phyloP scores from a whole-genome alignment of 2,888 invertebrate genomes.

The Limnephilus rhombicus region DNA sequence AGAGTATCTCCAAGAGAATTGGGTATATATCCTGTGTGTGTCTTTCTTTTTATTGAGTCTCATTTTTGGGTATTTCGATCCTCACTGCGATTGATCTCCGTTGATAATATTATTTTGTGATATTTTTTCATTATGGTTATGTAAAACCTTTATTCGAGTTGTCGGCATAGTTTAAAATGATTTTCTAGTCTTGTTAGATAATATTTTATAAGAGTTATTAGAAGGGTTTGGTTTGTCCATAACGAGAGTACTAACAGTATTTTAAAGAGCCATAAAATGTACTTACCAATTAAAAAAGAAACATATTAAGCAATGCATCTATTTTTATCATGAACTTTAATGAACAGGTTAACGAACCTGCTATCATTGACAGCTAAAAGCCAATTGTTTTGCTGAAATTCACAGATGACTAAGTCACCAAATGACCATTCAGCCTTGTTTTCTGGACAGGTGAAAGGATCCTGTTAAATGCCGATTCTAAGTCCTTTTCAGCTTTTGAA shows the following conservation, averaged over 20 bases:
- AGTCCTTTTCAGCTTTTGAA: too few species aligned
- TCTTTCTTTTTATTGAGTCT: conserved; percentile 41
- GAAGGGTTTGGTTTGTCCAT: too few species aligned
- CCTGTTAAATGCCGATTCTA: too few species aligned
- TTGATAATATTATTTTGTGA: not conserved
- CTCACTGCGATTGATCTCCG: conserved; percentile 28
- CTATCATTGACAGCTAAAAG: not conserved
- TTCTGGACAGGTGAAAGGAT: too few species aligned
- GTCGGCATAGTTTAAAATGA: not conserved
- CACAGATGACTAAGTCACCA: too few species aligned
- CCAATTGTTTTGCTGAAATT: too few species aligned
- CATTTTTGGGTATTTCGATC: conserved; percentile 51
- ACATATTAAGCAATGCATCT: too few species aligned
- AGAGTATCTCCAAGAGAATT: conserved; percentile 55
- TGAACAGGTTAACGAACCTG: not conserved
- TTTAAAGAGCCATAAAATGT: too few species aligned
- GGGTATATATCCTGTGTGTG: conserved; percentile 54
- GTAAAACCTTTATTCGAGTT: not conserved
- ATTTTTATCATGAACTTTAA: not conserved
- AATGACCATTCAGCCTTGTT: too few species aligned
- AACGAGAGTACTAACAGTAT: too few species aligned
- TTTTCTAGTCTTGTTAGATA: not conserved
- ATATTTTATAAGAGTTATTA: not conserved
- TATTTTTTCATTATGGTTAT: not conserved
- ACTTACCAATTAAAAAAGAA: too few species aligned